Base-by-base conservation (phyloP, 2,888 invertebrate species). In the Melikaiella ostensackeni region DNA sequence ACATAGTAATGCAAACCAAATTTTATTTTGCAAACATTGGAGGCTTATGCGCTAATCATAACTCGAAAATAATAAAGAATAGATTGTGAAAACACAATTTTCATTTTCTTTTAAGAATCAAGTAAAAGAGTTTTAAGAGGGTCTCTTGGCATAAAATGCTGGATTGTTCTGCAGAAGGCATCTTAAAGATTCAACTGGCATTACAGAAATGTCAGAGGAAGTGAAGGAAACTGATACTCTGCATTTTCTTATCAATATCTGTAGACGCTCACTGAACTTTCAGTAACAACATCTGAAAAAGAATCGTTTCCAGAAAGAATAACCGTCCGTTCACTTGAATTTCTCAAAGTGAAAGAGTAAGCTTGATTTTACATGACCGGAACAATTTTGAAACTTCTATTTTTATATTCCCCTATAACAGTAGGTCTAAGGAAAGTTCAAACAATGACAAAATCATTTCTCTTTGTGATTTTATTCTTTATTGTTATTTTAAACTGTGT, bases 191-290 rank as follows among this genome's bases (percentile, higher is more conserved):
- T 66, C 64, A 27, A 27, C 42, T 66, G 2, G 66, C 19, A 46
- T 66, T 46, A 66, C 21, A 66, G 46, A 46, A 24, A 66, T 38
- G 27, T 66, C 66, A 66, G 66, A 27, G 66, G 3, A 66, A 42
- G 66, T 46, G 46, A 19, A 66, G 66, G 66, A 66, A 66, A 46
- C 66, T 42, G 66, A 27, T 66, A 66, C 46, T 38, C 46, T 66
- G 66, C 66, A 66, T 66, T 46, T 66, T 27, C 46, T 66, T 27
- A 46, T 27, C 66, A 66, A 66, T 66, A 66, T 66, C 46, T 66
- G n/a, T 30, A 16, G 42, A 66, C 27, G 24, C 27, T 66, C 46
- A 46, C 46, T 66, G 13, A 46, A 66, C 42, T 66, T 66, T 50
- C 42, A 66, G 27, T 66, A 42, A 66, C 66, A 46, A 66, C 46